phyloP scores from a whole-genome alignment of 2,888 invertebrate species.

The Bembecia ichneumoniformis region DNA sequence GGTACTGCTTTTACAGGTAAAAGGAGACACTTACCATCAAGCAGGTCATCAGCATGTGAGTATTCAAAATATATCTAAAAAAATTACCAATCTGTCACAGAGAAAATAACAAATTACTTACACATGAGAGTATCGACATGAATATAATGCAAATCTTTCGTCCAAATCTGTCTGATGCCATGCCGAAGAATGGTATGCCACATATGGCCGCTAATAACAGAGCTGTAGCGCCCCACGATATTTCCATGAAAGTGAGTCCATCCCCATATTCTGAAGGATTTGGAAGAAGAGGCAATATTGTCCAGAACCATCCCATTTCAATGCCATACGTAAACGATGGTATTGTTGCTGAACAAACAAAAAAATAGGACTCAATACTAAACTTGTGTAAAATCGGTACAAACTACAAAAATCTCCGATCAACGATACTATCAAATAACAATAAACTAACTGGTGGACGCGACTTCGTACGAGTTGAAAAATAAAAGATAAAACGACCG shows the following conservation, averaged over 20 bases:
- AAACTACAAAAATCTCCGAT: no score
- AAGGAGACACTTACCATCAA: no score
- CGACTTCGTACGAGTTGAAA: no score
- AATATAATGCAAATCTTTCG: slow-evolving; percentile 61
- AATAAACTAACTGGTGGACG: no score
- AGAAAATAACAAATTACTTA: slow-evolving; percentile 28
- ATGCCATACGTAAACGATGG: slow-evolving; percentile 65
- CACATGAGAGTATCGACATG: slow-evolving; percentile 61
- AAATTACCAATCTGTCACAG: no score
- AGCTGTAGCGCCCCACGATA: slow-evolving; percentile 65
- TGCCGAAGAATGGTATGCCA: slow-evolving; percentile 66
- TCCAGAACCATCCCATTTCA: slow-evolving; percentile 67
- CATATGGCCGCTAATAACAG: slow-evolving; percentile 60
- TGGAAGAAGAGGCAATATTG: slow-evolving; percentile 49
- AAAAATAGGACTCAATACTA: no score
- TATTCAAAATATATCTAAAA: no score
- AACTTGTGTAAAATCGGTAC: no score
- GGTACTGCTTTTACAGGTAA: no score
- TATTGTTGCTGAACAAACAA: slow-evolving; percentile 49
- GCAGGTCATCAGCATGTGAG: no score
- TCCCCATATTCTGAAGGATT: slow-evolving; percentile 22
- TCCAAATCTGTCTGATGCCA: slow-evolving; percentile 53
- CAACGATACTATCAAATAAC: no score
- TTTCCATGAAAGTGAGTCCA: slow-evolving; percentile 25
- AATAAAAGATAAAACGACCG: no score